Conservation (phyloP, 2,888 invertebrate species). For the Drosophila pegasa region DNA sequence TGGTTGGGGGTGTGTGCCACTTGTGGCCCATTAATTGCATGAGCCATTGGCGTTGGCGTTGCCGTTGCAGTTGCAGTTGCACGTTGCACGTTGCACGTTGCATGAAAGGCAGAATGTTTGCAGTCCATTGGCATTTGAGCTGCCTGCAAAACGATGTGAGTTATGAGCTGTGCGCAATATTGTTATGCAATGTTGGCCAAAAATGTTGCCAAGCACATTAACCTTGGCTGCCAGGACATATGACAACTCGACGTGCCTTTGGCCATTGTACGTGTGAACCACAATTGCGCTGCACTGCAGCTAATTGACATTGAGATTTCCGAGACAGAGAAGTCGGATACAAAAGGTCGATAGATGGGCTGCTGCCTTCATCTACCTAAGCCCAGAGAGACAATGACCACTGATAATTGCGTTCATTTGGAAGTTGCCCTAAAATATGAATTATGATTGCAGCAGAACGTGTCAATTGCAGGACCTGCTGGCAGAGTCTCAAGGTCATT, state of each 20-base stretch:
- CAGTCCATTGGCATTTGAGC: slow-evolving; percentile 64
- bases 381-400: slow-evolving; percentile 30
- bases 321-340: background rate
- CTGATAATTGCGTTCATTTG: slow-evolving; percentile 64
- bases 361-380: slow-evolving; percentile 34
- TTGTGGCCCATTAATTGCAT: slow-evolving; percentile 71
- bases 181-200: slow-evolving; percentile 20
- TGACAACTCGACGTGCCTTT: slow-evolving; percentile 32
- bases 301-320: slow-evolving; percentile 49
- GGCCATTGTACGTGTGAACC: slow-evolving; percentile 65
- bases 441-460: slow-evolving; percentile 73
- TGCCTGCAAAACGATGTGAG: slow-evolving; percentile 1
- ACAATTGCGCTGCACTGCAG: slow-evolving; percentile 70
- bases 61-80: slow-evolving; percentile 15
- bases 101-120: slow-evolving; percentile 33
- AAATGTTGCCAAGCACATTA: slow-evolving; percentile 53
- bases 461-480: slow-evolving; percentile 66
- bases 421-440: slow-evolving; percentile 64
- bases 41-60: too few species aligned
- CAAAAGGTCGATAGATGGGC: slow-evolving; percentile 26
- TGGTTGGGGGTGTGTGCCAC: slow-evolving; percentile 47
- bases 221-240: slow-evolving; percentile 50
- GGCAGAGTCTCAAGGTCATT: slow-evolving; percentile 68
- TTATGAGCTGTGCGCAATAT: slow-evolving; percentile 25
- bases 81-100: slow-evolving; percentile 36